Percentiles rank a stretch among this genome's conserved stretches.
phyloP scores from a whole-genome alignment of 2,113 vertebrate species.

The Axis porcinus region DNA sequence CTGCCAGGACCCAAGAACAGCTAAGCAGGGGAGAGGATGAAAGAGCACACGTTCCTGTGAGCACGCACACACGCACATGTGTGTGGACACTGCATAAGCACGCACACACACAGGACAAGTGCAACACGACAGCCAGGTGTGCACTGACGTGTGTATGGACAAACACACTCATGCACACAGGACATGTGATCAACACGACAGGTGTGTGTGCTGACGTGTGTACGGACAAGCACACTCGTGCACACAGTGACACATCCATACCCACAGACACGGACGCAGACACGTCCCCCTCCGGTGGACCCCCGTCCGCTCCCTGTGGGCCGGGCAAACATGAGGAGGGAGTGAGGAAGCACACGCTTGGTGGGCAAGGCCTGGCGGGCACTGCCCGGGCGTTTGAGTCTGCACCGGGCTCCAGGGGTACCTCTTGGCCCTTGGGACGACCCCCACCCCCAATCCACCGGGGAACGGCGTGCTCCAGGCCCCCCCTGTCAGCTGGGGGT shows the following conservation, averaged over 20 bases:
- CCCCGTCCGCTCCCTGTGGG: neutral
- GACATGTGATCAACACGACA: no score
- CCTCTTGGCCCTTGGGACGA: neutral
- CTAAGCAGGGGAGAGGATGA: neutral
- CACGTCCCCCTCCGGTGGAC: neutral
- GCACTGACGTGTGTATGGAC: fast-evolving
- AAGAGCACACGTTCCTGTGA: neutral
- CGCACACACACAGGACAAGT: fast-evolving
- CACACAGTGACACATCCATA: neutral
- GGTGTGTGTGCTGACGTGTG: no score
- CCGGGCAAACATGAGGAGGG: neutral
- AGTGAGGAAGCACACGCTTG: neutral
- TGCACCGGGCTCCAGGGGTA: neutral
- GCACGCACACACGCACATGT: fast-evolving
- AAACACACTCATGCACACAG: neutral
- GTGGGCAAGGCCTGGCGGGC: neutral
- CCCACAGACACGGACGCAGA: neutral
- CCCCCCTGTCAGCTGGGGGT: neutral
- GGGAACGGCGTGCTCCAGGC: neutral
- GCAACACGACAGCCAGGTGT: neutral
- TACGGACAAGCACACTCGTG: no score
- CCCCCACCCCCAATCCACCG: neutral
- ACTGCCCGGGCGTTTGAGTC: neutral
- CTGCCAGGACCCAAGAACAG: neutral
- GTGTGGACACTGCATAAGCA: neutral